Percentiles rank a stretch among this genome's conserved stretches.
Evolutionary conservation across 1,140 invertebrate genomes (phyloP).

Genomic region (Aphis gossypii): DNA sequence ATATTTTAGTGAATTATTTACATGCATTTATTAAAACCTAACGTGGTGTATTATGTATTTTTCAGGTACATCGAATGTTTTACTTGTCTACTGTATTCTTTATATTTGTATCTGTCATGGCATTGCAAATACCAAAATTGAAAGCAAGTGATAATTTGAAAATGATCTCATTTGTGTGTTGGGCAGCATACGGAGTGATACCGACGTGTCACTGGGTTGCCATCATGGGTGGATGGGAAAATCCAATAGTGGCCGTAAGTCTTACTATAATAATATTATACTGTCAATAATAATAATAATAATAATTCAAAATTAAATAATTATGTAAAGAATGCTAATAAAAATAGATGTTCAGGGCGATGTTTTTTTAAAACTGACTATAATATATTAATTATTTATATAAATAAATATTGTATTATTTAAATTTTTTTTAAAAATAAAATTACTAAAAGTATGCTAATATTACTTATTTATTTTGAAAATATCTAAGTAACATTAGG

Average conservation of each 20-base stretch:
- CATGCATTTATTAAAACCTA: neutral
- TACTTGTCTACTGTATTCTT: slow-evolving; percentile 82
- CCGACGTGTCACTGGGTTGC: slow-evolving; percentile 91
- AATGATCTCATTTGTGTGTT: slow-evolving; percentile 81
- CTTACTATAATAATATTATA: neutral
- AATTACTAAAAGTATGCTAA: neutral
- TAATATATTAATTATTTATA: neutral
- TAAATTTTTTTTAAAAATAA: neutral
- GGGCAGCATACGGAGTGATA: slow-evolving; percentile 88
- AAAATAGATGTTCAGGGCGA: neutral
- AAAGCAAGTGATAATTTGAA: slow-evolving; percentile 76
- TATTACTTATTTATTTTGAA: neutral
- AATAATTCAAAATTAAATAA: neutral
- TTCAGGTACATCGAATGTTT: slow-evolving; percentile 65
- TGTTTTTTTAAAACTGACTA: neutral
- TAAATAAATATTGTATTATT: too few species aligned
- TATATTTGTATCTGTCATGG: slow-evolving; percentile 81
- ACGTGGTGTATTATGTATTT: neutral
- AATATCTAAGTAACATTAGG: neutral
- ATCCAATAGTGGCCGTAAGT: slow-evolving; percentile 80
- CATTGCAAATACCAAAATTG: slow-evolving; percentile 79
- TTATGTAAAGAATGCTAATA: neutral
- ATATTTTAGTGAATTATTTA: neutral
- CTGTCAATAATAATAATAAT: too few species aligned
- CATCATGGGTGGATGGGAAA: slow-evolving; percentile 85